phyloP scores from a whole-genome alignment of 2,113 vertebrate genomes.

The Amphiprion ocellaris region DNA sequence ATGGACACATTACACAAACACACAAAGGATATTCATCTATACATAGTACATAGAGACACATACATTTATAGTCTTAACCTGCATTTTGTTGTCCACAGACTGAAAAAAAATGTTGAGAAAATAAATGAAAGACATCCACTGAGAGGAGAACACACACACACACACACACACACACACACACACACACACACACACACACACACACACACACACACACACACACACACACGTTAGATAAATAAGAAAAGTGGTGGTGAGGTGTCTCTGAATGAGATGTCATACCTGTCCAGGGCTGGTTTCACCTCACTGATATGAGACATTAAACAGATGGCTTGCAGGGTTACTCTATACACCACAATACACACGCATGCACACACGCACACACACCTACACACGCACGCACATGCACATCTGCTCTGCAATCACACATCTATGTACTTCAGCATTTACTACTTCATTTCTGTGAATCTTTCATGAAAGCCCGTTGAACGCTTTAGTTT shows the following conservation, averaged over 20 bases:
- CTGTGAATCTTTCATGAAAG: conserved; percentile 16
- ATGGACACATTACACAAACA: background rate
- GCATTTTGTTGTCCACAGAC: background rate
- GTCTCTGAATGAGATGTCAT: conserved; percentile 69
- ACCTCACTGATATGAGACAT: conserved; percentile 53
- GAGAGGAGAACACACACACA: background rate
- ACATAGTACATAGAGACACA: background rate
- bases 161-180: background rate
- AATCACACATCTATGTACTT: conserved; percentile 9
- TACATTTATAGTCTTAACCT: background rate
- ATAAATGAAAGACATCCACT: background rate
- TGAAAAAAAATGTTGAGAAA: background rate
- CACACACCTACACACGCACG: background rate
- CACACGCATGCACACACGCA: background rate
- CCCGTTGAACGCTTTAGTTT: conserved; percentile 11
- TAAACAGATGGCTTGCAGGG: conserved; percentile 41
- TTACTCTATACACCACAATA: conserved; percentile 8
- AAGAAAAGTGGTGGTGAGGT: conserved; percentile 43
- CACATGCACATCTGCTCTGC: background rate
- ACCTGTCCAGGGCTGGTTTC: conserved; percentile 35
- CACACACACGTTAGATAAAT: conserved; percentile 21
- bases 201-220: background rate
- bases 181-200: background rate
- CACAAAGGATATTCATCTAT: background rate
- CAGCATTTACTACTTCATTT: conserved; percentile 3